Percentiles rank a stretch among this genome's conserved stretches.
phyloP scores from a whole-genome alignment of 1,140 invertebrate genomes.

The Palaemon carinicauda region DNA sequence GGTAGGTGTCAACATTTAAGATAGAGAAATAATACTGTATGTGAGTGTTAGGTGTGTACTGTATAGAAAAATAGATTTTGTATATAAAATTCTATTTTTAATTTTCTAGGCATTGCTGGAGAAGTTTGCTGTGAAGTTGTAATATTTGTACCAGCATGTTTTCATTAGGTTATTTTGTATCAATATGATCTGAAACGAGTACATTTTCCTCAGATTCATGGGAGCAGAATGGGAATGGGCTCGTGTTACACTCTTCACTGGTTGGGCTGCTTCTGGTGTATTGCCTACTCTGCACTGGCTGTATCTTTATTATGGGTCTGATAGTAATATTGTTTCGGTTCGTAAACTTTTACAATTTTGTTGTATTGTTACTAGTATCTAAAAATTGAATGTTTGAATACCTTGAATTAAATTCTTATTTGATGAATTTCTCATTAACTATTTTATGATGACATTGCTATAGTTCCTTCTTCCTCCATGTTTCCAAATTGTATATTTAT shows the following conservation, averaged over 20 bases:
- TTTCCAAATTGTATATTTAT: background rate
- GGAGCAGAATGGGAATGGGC: constrained; percentile 63
- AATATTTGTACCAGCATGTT: background rate
- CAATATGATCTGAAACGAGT: background rate
- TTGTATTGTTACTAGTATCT: background rate
- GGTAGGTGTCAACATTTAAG: no score
- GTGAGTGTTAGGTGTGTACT: no score
- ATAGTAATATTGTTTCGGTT: constrained; percentile 64
- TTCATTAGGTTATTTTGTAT: background rate
- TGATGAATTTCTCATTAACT: background rate
- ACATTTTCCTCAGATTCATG: constrained; percentile 60
- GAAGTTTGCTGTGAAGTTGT: no score
- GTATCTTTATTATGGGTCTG: constrained; percentile 84
- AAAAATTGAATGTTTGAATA: background rate
- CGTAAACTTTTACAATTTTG: background rate
- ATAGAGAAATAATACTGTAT: no score
- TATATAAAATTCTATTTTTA: no score
- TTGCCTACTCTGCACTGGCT: constrained; percentile 92
- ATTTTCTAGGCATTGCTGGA: no score
- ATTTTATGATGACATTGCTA: background rate
- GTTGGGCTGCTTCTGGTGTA: constrained; percentile 88
- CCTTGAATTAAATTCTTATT: no score
- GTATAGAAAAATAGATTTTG: no score
- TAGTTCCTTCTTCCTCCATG: no score
- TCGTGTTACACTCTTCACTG: constrained; percentile 74